Evolutionary conservation across 2,113 vertebrate genomes (phyloP), one percentile per base, ranked within the genome.

Genomic region (Buteo buteo): DNA sequence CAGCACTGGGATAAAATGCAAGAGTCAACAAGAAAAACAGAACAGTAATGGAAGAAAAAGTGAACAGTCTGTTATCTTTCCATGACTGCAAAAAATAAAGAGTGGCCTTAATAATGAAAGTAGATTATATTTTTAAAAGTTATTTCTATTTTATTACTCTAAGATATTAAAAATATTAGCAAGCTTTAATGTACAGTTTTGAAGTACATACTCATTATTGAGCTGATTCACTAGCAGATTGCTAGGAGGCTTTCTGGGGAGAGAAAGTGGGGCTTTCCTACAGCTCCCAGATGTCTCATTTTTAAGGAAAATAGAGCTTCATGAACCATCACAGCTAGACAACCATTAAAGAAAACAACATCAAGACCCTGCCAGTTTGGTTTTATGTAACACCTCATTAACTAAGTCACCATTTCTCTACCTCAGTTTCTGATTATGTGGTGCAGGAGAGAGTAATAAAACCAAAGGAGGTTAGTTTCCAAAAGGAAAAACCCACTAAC

Each of bases 371-470:
- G 59, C 50, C 65, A 45, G 40, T 72, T 84, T 52, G 49, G n/a
- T 82, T 94, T 90, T 88, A 59, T 47, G 12, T 16, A 59, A 70
- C 74, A 85, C 42, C 67, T 93, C 93, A 54, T 45, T 72, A 79
- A 77, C 47, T 25, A 73, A 87, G 83, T 28, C 91, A 91, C 58
- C 73, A 26, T 32, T 95, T 85, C 86, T 90, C 95, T 96, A 94
- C 94, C 95, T 97, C 96, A 90, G 29, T 64, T 93, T 85, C 86
- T 65, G 78, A 70, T 82, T 45, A 42, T 31, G 89, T 87, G 86
- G 84, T 86, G 74, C 82, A 91, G 81, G 90, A 92, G 52, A 77
- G 67, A 90, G n/a, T 2, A 92, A 79, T 73, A 85, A 94, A 96
- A 76, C 72, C 88, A 91, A 93, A 85, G 54, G 45, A 65, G 59